Conservation (phyloP, 2,888 invertebrate genomes). For the Cephus pulcher region DNA sequence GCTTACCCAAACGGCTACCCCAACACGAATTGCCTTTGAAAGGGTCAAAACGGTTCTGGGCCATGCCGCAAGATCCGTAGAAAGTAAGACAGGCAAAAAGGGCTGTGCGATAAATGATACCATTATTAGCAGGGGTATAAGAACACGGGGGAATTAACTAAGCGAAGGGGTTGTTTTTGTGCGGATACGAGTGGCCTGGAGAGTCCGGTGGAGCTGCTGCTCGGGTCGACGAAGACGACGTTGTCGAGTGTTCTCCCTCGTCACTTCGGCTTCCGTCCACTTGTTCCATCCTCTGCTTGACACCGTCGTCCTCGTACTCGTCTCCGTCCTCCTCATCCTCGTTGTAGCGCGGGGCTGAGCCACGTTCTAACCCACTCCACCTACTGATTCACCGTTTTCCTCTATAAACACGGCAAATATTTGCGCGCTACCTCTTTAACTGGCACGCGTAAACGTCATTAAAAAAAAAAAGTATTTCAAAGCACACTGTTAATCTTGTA, state of each 20-base stretch:
- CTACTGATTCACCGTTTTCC: background rate
- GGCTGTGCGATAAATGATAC: constrained; percentile 25
- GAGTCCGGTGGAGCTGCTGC: background rate
- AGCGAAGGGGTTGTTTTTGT: constrained; percentile 18
- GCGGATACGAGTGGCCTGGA: background rate
- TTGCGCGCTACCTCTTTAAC: background rate
- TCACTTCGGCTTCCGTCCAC: background rate
- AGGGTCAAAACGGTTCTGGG: background rate
- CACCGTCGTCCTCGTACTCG: background rate
- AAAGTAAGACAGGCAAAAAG: constrained; percentile 15
- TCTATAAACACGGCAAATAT: background rate
- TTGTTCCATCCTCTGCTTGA: background rate
- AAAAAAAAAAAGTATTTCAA: background rate
- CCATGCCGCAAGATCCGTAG: background rate
- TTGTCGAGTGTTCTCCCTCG: background rate
- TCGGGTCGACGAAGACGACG: background rate
- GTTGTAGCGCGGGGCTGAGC: background rate
- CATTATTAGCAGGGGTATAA: constrained; percentile 20
- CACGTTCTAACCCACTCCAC: background rate
- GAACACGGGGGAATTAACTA: constrained; percentile 24
- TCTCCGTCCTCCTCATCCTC: background rate
- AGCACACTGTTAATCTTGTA: background rate
- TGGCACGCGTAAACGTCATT: background rate
- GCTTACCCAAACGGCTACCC: background rate
- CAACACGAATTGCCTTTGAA: constrained; percentile 7